Conservation (phyloP, 2,797 vertebrate genomes). For the Hypotaenidia okinawae region DNA sequence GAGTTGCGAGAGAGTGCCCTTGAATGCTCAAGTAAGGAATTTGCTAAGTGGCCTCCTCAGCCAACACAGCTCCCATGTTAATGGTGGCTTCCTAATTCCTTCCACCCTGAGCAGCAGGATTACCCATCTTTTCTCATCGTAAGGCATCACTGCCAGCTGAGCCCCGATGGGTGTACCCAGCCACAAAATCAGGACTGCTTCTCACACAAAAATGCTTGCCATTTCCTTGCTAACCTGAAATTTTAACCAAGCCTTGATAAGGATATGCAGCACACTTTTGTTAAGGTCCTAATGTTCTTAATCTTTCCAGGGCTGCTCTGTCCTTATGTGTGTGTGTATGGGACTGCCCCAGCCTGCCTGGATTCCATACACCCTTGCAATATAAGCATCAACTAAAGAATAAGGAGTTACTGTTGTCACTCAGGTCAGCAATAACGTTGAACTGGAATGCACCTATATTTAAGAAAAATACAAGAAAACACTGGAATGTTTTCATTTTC, state of each 20-base stretch:
- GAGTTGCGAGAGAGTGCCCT: slow-evolving; percentile 55
- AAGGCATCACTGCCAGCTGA: neutral
- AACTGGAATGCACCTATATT: neutral
- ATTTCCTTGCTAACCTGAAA: neutral
- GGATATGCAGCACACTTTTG: neutral
- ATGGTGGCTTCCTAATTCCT: slow-evolving; percentile 2
- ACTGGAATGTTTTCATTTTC: neutral
- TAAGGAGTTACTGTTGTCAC: neutral
- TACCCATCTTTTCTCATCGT: neutral
- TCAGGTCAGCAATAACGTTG: neutral
- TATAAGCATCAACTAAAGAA: neutral
- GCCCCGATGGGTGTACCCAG: rapidly evolving
- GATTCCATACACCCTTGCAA: neutral
- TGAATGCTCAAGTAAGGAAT: slow-evolving; percentile 64
- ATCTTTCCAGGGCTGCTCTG: neutral
- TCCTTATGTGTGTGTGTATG: rapidly evolving
- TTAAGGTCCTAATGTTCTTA: neutral
- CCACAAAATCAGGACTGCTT: neutral
- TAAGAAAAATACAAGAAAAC: neutral
- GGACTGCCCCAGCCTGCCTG: neutral
- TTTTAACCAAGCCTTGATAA: neutral
- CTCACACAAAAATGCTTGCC: neutral
- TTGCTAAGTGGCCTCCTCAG: slow-evolving; percentile 52
- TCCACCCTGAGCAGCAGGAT: neutral
- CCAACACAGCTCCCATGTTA: slow-evolving; percentile 30